Evolutionary conservation across 2,888 invertebrate genomes (phyloP).

Genomic region (Sipha maydis): DNA sequence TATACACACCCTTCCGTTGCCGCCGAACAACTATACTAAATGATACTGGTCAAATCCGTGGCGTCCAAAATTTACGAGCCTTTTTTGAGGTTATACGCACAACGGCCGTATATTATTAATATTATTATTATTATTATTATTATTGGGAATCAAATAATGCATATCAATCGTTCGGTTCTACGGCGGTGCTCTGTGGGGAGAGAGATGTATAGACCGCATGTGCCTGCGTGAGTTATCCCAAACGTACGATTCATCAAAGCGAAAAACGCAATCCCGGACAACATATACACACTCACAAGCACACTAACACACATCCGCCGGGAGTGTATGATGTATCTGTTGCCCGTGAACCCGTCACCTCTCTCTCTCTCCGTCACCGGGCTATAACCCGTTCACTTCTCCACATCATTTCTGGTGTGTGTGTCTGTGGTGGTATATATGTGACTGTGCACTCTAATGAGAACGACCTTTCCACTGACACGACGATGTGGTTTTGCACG

Average conservation of each 20-base stretch:
- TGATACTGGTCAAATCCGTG: neutral
- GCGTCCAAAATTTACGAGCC: neutral
- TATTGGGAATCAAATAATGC: conserved; percentile 45
- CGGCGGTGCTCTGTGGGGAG: neutral
- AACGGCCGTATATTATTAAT: neutral
- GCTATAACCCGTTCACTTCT: neutral
- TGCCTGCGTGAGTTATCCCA: conserved; percentile 40
- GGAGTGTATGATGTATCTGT: conserved; percentile 59
- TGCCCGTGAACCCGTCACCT: conserved; percentile 41
- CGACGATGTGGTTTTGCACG: conserved; percentile 36
- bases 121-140: conserved; percentile 40
- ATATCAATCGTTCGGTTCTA: conserved; percentile 55
- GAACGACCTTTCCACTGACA: conserved; percentile 44
- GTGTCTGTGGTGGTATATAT: neutral
- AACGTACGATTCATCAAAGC: conserved; percentile 59
- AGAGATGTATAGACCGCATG: neutral
- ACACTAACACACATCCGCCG: neutral
- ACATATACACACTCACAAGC: neutral
- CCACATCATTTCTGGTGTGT: neutral
- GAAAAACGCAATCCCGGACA: conserved; percentile 59
- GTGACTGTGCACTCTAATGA: conserved; percentile 39
- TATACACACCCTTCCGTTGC: neutral
- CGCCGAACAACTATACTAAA: neutral
- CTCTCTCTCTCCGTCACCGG: neutral
- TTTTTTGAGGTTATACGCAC: conserved; percentile 3